phyloP scores from a whole-genome alignment of 2,113 vertebrate genomes.

The Riparia riparia region DNA sequence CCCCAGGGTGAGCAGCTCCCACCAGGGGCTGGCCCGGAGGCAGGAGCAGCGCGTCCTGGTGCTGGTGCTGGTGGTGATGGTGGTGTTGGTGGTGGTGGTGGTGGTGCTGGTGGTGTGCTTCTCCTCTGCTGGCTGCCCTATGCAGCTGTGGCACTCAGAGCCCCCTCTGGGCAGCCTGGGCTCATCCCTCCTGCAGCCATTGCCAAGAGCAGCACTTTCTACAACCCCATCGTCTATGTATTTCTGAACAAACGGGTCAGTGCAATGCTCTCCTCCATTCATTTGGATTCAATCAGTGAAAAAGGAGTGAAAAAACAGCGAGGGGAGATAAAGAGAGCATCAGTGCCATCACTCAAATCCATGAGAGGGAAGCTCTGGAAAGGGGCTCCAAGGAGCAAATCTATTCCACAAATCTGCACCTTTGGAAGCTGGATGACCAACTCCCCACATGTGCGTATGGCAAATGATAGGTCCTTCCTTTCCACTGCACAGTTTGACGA shows the following conservation, averaged over 20 bases:
- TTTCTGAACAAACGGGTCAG: constrained; percentile 85
- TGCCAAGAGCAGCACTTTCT: constrained; percentile 80
- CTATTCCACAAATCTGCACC: background rate
- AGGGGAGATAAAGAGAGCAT: background rate
- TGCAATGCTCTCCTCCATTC: background rate
- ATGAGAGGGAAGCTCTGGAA: background rate
- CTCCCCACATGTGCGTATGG: background rate
- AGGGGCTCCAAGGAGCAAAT: background rate
- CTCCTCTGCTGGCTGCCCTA: constrained; percentile 84
- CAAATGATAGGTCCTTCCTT: background rate
- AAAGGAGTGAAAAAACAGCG: background rate
- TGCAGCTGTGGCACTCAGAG: constrained; percentile 73
- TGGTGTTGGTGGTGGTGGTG: constrained; percentile 68
- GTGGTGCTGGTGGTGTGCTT: constrained; percentile 80
- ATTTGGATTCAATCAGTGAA: fast-evolving
- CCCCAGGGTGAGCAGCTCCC: constrained; percentile 50
- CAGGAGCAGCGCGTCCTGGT: constrained; percentile 74
- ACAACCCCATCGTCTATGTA: constrained; percentile 82
- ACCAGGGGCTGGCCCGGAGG: background rate
- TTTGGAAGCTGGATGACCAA: background rate
- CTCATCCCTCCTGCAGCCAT: constrained; percentile 72
- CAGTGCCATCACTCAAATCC: background rate
- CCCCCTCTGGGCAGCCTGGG: constrained; percentile 77
- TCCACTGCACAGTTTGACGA: background rate
- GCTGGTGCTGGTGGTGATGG: constrained; percentile 80